phyloP scores from a whole-genome alignment of 2,113 vertebrate species.

The Leptocoma aspasia region DNA sequence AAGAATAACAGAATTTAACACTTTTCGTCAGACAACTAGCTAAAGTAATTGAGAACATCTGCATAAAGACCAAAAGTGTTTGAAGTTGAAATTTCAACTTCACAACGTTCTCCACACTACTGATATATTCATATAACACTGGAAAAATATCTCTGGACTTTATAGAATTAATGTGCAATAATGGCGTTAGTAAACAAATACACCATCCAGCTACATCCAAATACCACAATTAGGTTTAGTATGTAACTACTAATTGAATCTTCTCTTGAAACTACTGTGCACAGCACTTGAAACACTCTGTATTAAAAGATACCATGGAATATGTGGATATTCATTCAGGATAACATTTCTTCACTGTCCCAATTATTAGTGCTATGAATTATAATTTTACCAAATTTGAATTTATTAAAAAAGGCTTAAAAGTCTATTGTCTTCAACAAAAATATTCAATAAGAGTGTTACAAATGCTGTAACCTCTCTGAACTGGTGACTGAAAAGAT shows the following conservation, averaged over 20 bases:
- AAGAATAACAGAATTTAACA: not conserved
- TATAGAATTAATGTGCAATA: not conserved
- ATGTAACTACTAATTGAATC: conserved; percentile 33
- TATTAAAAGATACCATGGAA: not conserved
- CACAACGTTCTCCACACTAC: not conserved
- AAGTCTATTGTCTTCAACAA: not conserved
- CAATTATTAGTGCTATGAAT: not conserved
- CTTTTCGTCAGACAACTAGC: not conserved
- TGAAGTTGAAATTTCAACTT: not conserved
- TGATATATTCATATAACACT: not conserved
- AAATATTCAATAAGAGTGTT: not conserved
- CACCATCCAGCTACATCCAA: not conserved
- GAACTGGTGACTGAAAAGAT: not conserved
- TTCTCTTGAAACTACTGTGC: conserved; percentile 13
- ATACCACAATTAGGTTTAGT: conserved; percentile 13
- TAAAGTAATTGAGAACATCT: not conserved
- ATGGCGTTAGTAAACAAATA: not conserved
- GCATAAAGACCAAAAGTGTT: not conserved
- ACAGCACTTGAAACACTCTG: not conserved
- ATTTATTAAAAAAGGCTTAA: not conserved
- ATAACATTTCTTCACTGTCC: not conserved
- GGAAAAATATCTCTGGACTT: not conserved
- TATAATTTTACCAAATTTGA: not conserved
- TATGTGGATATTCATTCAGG: not conserved
- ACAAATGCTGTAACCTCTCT: not conserved